Conservation (phyloP, 2,113 vertebrate species). For the Nymphicus hollandicus region DNA sequence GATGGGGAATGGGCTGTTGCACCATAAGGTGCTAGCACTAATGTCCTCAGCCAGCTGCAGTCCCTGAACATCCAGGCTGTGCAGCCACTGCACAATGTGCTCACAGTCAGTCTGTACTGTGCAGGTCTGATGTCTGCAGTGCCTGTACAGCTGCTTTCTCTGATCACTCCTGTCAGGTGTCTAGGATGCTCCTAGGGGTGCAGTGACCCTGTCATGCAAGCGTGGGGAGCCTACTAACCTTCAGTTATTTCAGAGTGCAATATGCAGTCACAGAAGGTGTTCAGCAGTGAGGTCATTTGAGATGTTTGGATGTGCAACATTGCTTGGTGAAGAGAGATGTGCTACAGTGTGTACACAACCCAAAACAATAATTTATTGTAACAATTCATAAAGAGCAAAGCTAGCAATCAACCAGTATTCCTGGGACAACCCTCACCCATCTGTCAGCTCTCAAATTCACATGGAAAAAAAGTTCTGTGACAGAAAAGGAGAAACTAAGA, state of each 20-base stretch:
- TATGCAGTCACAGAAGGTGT: neutral
- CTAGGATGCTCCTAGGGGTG: neutral
- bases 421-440: neutral
- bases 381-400: neutral
- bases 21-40: neutral
- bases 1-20: neutral
- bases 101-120: neutral
- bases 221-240: neutral
- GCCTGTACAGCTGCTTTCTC: neutral
- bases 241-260: neutral
- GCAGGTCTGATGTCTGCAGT: neutral
- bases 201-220: neutral
- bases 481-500: neutral
- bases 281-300: neutral
- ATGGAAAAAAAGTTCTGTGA: neutral
- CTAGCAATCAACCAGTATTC: neutral
- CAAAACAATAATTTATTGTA: neutral
- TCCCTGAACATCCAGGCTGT: neutral
- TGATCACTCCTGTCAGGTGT: rapidly evolving
- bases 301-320: neutral
- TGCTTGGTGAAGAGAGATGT: neutral
- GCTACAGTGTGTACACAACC: too few relatives aligned
- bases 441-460: neutral
- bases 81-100: neutral
- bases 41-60: neutral